These are phyloP conservation scores for Podargus strigoides DNA, from an alignment of 2,797 vertebrate genomes.

Conservation along the genomic window DNA sequence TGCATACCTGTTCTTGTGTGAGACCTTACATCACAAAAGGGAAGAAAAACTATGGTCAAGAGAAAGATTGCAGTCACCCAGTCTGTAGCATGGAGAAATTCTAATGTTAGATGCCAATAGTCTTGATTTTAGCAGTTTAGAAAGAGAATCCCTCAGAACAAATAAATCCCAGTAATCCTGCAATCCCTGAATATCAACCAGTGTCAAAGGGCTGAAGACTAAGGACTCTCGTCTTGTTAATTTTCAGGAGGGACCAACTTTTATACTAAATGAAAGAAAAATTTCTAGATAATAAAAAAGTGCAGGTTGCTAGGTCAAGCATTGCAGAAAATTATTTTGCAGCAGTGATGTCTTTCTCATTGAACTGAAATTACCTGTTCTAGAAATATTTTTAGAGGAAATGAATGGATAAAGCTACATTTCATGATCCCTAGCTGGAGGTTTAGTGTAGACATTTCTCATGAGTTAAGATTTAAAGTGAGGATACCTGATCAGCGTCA, in stretches of 20 bases:
- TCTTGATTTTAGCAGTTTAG: neutral
- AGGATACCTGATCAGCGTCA: neutral
- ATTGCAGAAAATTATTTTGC: neutral
- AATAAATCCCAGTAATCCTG: neutral
- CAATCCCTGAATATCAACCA: neutral
- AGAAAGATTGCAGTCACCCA: neutral
- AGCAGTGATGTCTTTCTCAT: neutral
- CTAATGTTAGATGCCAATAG: neutral
- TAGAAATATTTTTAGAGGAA: neutral
- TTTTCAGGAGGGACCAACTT: neutral
- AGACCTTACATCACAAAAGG: neutral
- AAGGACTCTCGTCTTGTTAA: neutral
- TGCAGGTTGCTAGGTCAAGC: neutral
- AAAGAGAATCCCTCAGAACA: neutral
- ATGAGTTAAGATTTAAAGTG: neutral
- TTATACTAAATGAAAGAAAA: neutral
- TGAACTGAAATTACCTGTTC: neutral
- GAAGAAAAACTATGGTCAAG: neutral
- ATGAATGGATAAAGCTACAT: neutral
- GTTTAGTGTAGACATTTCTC: neutral
- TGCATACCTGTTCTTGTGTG: neutral
- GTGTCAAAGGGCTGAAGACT: neutral
- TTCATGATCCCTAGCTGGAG: neutral
- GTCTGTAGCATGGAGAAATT: neutral
- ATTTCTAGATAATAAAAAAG: neutral